Evolutionary conservation across 2,113 vertebrate genomes (phyloP).

Genomic region (Microtus pennsylvanicus): DNA sequence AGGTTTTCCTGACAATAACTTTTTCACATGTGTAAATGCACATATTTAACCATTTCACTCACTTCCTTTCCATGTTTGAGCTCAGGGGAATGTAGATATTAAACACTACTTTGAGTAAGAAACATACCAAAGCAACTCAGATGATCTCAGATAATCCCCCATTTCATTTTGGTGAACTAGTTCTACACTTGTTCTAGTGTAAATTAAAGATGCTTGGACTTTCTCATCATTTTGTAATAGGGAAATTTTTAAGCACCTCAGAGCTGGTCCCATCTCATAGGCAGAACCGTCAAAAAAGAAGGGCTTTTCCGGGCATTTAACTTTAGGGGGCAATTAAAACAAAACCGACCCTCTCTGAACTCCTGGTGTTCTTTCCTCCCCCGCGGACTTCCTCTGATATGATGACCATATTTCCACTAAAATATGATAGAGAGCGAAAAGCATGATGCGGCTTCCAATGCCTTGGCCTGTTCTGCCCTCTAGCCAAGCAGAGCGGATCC

Average conservation of each 20-base stretch:
- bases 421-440: background rate
- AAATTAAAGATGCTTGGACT: background rate
- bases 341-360: conserved; percentile 29
- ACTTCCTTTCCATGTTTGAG: background rate
- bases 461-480: conserved; percentile 65
- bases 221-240: background rate
- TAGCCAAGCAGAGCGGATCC: conserved; percentile 22
- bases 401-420: conserved; percentile 29
- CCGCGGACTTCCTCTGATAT: background rate
- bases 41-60: conserved; percentile 10
- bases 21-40: background rate
- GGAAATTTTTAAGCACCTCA: background rate
- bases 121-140: background rate
- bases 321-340: conserved; percentile 20
- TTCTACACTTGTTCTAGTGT: background rate
- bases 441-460: background rate
- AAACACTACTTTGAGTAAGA: conserved; percentile 19
- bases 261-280: background rate
- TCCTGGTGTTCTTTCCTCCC: background rate
- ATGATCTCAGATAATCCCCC: background rate
- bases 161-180: background rate
- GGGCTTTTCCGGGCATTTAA: conserved; percentile 54
- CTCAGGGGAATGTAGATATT: background rate
- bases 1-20: conserved; percentile 20
- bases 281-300: background rate